Conservation (phyloP, 1,140 invertebrate genomes). For the Acromyrmex charruanus region DNA sequence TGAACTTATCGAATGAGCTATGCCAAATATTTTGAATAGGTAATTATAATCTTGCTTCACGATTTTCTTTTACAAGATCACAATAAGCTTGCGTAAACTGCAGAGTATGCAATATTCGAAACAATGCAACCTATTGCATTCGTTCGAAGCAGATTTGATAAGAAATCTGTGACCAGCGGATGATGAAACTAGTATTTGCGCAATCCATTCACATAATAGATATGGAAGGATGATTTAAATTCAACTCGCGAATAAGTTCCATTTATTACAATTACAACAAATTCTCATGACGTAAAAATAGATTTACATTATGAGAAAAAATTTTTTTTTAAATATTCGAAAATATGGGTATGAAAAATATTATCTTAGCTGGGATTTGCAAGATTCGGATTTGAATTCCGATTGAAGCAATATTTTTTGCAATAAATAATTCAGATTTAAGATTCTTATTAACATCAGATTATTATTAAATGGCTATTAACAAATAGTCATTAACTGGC, state of each 20-base stretch:
- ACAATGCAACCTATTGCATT: constrained; percentile 12
- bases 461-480: no score
- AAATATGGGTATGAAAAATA: not conserved
- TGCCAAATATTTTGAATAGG: not conserved
- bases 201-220: constrained; percentile 27
- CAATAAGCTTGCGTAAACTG: not conserved
- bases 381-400: no score
- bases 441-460: no score
- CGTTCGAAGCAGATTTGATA: not conserved
- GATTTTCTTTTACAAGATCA: not conserved
- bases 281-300: not conserved
- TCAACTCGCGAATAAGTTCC: constrained; percentile 3
- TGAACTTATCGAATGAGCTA: not conserved
- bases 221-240: constrained; percentile 18
- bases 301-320: not conserved
- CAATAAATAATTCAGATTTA: no score
- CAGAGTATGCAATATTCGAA: not conserved
- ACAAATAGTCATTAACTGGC: no score
- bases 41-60: not conserved
- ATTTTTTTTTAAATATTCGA: not conserved
- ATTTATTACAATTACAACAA: constrained; percentile 20
- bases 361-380: no score
- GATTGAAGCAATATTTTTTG: no score
- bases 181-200: constrained; percentile 9
- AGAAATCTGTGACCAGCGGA: not conserved